Conservation (phyloP, 2,113 vertebrate species). For the Perca flavescens region DNA sequence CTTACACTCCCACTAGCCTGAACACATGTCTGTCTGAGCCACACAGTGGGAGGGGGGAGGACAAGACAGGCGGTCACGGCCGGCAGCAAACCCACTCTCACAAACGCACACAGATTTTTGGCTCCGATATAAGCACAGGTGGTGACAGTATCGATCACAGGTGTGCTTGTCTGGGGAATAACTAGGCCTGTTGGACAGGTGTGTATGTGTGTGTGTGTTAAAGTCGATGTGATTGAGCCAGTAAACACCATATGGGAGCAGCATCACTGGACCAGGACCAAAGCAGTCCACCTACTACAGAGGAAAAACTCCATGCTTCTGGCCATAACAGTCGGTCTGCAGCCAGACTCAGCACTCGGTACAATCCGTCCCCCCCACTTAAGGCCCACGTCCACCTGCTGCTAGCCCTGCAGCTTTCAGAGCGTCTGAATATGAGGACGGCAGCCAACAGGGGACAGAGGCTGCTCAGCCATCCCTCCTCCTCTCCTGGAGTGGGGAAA, state of each 20-base stretch:
- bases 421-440: constrained; percentile 30
- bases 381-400: constrained; percentile 65
- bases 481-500: constrained; percentile 47
- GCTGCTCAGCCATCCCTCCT: constrained; percentile 42
- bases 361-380: constrained; percentile 52
- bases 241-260: constrained; percentile 81
- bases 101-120: constrained; percentile 46
- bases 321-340: constrained; percentile 34
- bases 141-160: constrained; percentile 70
- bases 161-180: constrained; percentile 69
- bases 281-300: constrained; percentile 55
- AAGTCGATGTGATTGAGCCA: constrained; percentile 74
- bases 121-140: constrained; percentile 71
- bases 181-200: constrained; percentile 52
- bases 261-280: constrained; percentile 68
- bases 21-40: constrained; percentile 60
- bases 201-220: constrained; percentile 40
- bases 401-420: constrained; percentile 59
- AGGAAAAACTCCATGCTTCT: constrained; percentile 36
- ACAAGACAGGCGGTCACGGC: constrained; percentile 35
- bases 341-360: constrained; percentile 49
- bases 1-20: constrained; percentile 49
- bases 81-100: constrained; percentile 35
- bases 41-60: constrained; percentile 22
- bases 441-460: constrained; percentile 35